Evolutionary conservation across 2,797 vertebrate genomes (phyloP).

Genomic region (Sarcophilus harrisii): DNA sequence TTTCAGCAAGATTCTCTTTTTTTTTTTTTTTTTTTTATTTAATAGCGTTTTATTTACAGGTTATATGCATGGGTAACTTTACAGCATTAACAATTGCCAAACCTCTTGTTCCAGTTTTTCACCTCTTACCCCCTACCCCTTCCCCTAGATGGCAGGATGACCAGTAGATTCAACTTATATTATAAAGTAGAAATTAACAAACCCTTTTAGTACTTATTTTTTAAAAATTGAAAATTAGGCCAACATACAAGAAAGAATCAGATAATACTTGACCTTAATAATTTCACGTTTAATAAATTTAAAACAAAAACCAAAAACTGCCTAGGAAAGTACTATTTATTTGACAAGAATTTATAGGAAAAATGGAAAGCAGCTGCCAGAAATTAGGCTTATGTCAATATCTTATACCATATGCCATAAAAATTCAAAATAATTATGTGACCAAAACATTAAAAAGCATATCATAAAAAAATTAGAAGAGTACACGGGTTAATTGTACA

Average conservation of each 20-base stretch:
- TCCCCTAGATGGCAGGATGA: too few species aligned
- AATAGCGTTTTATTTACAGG: too few species aligned
- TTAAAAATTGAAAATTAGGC: background rate
- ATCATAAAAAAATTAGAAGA: background rate
- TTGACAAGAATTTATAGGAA: background rate
- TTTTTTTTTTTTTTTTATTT: too few species aligned
- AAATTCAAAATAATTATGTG: background rate
- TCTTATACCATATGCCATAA: background rate
- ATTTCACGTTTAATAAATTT: background rate
- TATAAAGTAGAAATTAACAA: background rate
- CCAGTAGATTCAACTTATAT: background rate
- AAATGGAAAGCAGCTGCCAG: background rate
- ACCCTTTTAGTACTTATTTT: background rate
- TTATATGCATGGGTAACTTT: too few species aligned
- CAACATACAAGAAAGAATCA: background rate
- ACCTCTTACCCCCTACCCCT: too few species aligned
- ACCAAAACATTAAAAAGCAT: background rate
- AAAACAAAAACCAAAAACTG: background rate
- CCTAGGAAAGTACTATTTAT: background rate
- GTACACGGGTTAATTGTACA: too few species aligned
- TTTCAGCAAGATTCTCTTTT: too few species aligned
- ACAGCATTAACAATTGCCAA: too few species aligned
- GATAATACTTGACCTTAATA: background rate
- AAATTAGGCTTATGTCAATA: background rate
- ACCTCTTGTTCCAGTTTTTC: too few species aligned